These are phyloP conservation scores for Pluvianellus socialis DNA, from an alignment of 2,113 vertebrate species.

Conservation along the genomic window DNA sequence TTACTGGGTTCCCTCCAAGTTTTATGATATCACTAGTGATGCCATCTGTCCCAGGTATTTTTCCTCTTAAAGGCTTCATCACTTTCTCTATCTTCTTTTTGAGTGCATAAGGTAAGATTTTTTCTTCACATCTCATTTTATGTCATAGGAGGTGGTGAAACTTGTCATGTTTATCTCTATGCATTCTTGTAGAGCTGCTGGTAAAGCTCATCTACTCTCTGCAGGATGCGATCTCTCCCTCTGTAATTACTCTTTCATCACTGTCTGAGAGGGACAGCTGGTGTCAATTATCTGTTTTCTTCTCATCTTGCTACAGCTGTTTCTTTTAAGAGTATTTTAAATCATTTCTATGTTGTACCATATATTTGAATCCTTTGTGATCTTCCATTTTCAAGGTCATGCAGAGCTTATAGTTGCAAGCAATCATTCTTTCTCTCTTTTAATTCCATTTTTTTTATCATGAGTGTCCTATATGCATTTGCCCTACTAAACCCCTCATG, in stretches of 20 bases:
- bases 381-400: slow-evolving; percentile 59
- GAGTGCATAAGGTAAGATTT: neutral
- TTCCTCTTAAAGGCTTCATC: neutral
- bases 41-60: slow-evolving; percentile 56
- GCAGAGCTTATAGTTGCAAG: neutral
- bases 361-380: slow-evolving; percentile 27
- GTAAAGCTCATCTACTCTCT: slow-evolving; percentile 63
- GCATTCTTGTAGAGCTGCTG: slow-evolving; percentile 55
- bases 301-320: slow-evolving; percentile 68
- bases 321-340: slow-evolving; percentile 68
- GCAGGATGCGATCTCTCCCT: slow-evolving; percentile 56
- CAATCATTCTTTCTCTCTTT: neutral
- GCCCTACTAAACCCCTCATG: neutral
- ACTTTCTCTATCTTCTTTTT: neutral
- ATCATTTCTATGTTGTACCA: slow-evolving; percentile 44
- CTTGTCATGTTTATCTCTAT: slow-evolving; percentile 57
- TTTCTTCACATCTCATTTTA: neutral
- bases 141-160: slow-evolving; percentile 19
- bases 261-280: slow-evolving; percentile 72
- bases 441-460: neutral
- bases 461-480: neutral
- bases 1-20: slow-evolving; percentile 41
- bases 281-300: slow-evolving; percentile 69
- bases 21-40: slow-evolving; percentile 29
- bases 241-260: slow-evolving; percentile 72